Percentiles rank a stretch among this genome's conserved stretches.
Evolutionary conservation across 2,797 vertebrate genomes (phyloP).

Genomic region (Natrix natrix): DNA sequence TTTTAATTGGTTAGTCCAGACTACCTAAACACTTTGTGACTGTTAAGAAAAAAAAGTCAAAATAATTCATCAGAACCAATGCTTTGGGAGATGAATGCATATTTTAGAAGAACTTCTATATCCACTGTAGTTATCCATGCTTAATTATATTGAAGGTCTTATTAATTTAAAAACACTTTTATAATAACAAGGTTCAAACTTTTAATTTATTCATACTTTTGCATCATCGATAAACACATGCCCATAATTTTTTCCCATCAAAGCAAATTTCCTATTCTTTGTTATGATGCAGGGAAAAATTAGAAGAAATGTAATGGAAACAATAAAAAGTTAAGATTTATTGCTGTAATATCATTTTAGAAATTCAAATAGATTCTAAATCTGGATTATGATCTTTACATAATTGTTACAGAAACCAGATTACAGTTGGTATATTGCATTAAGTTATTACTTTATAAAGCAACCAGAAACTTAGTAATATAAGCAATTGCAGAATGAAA

Average conservation of each 20-base stretch:
- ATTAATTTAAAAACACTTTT: constrained; percentile 16
- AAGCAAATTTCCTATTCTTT: background rate
- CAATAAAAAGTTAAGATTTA: background rate
- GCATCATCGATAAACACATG: background rate
- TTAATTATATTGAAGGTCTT: constrained; percentile 28
- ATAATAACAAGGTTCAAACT: constrained; percentile 3
- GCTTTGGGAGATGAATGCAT: constrained; percentile 1
- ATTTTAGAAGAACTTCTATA: constrained; percentile 12
- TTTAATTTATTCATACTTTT: background rate
- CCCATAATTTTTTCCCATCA: background rate
- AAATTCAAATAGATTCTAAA: background rate
- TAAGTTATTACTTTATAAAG: background rate
- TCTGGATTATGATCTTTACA: background rate
- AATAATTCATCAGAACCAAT: constrained; percentile 25
- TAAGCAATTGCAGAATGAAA: background rate
- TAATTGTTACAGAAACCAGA: background rate
- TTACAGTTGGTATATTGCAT: background rate
- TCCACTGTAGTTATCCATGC: constrained; percentile 16
- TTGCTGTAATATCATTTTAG: background rate
- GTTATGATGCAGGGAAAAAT: background rate
- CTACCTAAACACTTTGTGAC: background rate
- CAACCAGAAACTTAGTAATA: background rate
- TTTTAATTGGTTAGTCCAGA: constrained; percentile 43
- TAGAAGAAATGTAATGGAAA: background rate
- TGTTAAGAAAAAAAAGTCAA: constrained; percentile 1